Evolutionary conservation across 92 coral and sea anemone genomes (phyloP).

Genomic region (Siderastrea siderea): DNA sequence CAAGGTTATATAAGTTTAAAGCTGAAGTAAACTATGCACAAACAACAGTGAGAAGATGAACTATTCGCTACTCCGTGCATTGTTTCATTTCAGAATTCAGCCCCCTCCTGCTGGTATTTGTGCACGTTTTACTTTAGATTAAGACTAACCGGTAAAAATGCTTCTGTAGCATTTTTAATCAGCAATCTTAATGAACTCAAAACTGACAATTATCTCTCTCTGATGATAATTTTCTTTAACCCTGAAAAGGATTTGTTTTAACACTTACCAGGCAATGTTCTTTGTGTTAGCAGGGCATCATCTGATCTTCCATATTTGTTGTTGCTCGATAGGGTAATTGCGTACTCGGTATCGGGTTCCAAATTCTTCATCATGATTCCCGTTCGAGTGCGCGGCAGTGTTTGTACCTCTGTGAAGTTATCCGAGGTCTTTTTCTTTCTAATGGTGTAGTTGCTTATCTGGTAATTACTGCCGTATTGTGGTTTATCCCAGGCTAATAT

Average conservation of each 20-base stretch:
- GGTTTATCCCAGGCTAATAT: conserved; percentile 13
- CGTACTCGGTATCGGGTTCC: conserved; percentile 10
- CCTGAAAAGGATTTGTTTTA: not conserved
- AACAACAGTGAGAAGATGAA: not conserved
- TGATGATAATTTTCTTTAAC: too few relatives aligned
- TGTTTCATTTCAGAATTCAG: too few relatives aligned
- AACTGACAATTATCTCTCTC: too few relatives aligned
- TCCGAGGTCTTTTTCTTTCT: not conserved
- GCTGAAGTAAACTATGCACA: not conserved
- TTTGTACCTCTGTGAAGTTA: not conserved
- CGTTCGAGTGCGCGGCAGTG: not conserved
- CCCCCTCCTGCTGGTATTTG: too few relatives aligned
- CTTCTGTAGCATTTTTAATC: not conserved
- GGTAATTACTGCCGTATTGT: conserved; percentile 9
- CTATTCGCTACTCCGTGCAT: too few relatives aligned
- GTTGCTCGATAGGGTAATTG: conserved; percentile 21
- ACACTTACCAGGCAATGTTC: conserved; percentile 5
- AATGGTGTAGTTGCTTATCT: not conserved
- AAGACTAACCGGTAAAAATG: not conserved
- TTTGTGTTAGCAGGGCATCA: not conserved
- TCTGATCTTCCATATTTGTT: conserved; percentile 20
- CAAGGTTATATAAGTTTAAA: too few relatives aligned
- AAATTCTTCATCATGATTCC: conserved; percentile 5
- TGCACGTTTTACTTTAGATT: not conserved
- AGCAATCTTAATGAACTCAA: too few relatives aligned